Percentiles rank a stretch among this genome's conserved stretches.
Evolutionary conservation across 64 coral and sea anemone genomes (phyloP).

Genomic region (Stichodactyla mertensii): DNA sequence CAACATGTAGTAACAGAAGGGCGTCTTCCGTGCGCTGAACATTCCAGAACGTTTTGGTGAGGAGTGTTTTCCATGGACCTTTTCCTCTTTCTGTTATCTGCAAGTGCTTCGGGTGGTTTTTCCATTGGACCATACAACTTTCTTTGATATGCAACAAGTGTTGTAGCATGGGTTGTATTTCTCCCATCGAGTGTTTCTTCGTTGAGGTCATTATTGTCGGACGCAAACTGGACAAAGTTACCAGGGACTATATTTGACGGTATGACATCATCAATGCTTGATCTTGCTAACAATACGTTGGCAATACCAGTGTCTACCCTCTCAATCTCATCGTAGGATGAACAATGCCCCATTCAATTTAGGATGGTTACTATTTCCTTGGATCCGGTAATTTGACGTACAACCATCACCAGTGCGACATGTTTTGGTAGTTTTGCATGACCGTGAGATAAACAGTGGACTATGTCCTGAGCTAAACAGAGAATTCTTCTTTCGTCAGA

Average conservation of each 20-base stretch:
- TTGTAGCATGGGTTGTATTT: no score
- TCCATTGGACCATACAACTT: no score
- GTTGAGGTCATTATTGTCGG: conserved; percentile 47
- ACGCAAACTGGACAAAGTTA: conserved; percentile 21
- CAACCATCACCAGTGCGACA: not conserved
- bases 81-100: no score
- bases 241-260: conserved; percentile 36
- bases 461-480: conserved; percentile 22
- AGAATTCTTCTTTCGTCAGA: conserved; percentile 35
- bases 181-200: conserved; percentile 56
- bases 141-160: no score
- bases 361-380: conserved; percentile 29
- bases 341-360: conserved; percentile 40
- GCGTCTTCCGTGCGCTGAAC: conserved; percentile 13
- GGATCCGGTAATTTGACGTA: conserved; percentile 7
- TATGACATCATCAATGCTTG: conserved; percentile 3
- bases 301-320: conserved; percentile 27
- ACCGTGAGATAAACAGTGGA: conserved; percentile 20
- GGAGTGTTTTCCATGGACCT: no score
- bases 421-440: conserved; percentile 10
- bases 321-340: conserved; percentile 43
- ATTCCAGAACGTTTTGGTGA: not conserved
- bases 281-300: not conserved
- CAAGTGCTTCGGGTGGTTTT: no score
- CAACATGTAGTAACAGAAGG: conserved; percentile 12